Percentiles rank a stretch among this genome's conserved stretches.
Conservation (phyloP, 1,140 invertebrate genomes). For the Pogonognathellus flavescens region DNA sequence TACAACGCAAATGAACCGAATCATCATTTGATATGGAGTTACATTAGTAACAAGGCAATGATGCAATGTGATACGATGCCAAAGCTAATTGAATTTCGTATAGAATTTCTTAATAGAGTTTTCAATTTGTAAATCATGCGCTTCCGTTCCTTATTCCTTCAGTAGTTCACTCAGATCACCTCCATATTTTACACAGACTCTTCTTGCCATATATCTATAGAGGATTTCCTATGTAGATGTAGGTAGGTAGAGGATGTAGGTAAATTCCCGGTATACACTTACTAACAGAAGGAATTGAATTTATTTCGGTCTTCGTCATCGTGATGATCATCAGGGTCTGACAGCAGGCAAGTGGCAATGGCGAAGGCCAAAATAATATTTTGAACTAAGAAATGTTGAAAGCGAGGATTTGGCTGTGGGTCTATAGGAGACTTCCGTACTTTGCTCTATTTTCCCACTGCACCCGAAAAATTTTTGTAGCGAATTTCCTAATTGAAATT, state of each 20-base stretch:
- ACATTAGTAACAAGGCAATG: too few species aligned
- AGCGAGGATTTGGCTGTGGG: background rate
- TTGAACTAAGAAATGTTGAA: background rate
- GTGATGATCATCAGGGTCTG: background rate
- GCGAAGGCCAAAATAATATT: conserved; percentile 48
- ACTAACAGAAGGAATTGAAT: background rate
- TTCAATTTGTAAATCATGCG: conserved; percentile 48
- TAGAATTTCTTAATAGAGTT: conserved; percentile 33
- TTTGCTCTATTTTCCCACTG: conserved; percentile 3
- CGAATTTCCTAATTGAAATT: conserved; percentile 50
- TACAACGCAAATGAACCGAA: too few species aligned
- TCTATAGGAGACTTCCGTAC: background rate
- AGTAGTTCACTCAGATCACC: background rate
- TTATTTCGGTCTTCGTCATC: background rate
- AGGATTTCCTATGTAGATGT: too few species aligned
- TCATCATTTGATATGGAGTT: too few species aligned
- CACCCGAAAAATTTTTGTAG: conserved; percentile 33
- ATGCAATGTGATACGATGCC: background rate
- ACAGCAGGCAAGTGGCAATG: conserved; percentile 38
- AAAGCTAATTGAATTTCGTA: conserved; percentile 30
- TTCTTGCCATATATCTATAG: too few species aligned
- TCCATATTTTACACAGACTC: background rate
- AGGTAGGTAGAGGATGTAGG: too few species aligned
- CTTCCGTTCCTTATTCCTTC: background rate
- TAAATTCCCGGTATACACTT: background rate